Base-by-base conservation (phyloP, 1,140 invertebrate species). In the Pinna nobilis region DNA sequence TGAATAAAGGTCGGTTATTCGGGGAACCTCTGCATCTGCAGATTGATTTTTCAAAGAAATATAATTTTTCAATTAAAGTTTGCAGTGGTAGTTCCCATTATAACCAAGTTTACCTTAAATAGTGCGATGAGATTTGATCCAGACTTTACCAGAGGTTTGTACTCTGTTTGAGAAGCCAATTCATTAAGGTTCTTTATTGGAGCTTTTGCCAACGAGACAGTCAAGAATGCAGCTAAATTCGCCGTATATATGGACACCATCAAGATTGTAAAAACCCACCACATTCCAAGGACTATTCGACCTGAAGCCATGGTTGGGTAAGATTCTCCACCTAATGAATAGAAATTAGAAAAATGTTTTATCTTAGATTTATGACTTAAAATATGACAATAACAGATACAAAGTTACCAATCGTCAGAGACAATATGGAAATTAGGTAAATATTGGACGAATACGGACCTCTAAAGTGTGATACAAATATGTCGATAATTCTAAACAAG, bases 231-330 rank as follows among this genome's bases (percentile, higher is more conserved):
- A 37, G 96, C 96, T 81, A 98, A 91, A 89, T 98, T 98, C 6
- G 97, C 97, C 0, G 97, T 98, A 88, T 98, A 98, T 0, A 96
- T 97, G 13, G 97, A 96, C 82, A 98, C 97, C 51, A 98, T 97
- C 82, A 98, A 97, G 86, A 98, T 98, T 3, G 96, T 96, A 88
- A 98, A 98, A 0, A 98, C 89, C 97, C 97, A 98, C 97, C 97
- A 98, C 0, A 96, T 97, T 0, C 96, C 97, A 13, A 82, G 70
- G 30, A 82, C 75, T 30, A 78, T 35, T 39, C 78, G 64, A 1
- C 81, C 78, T 3, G 81, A 72, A 6, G 50, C 35, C 50, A 70
- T 47, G 2, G 39, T 63, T 0, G 81, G 81, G 25, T 59, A 41
- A 39, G 50, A 69, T 61, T 74, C 81, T 15, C 64, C 74, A 39